Conservation (phyloP, 30 jellyfish, hydroid and myxozoan species). For the Aurelia aurita region DNA sequence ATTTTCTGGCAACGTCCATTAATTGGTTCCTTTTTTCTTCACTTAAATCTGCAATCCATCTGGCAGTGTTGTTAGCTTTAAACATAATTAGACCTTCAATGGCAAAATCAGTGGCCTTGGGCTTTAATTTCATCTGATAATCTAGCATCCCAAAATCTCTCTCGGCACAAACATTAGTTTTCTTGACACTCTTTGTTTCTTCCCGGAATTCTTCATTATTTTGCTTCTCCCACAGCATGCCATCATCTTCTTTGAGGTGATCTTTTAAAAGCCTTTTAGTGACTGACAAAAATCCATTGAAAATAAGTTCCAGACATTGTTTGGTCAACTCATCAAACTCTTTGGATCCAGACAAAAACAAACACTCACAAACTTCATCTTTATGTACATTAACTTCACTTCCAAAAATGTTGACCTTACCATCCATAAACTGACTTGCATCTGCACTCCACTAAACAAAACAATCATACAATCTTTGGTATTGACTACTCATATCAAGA, state of each 20-base stretch:
- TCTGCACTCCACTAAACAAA: not conserved
- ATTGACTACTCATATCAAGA: not conserved
- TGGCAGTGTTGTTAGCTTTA: too few relatives aligned
- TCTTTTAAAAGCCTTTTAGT: not conserved
- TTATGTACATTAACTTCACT: not conserved
- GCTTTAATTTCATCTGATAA: too few relatives aligned
- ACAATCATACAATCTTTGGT: not conserved
- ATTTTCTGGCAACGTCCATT: too few relatives aligned
- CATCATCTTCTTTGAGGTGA: not conserved
- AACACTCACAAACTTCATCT: not conserved
- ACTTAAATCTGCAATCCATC: too few relatives aligned
- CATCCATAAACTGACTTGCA: not conserved
- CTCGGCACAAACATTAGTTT: slow-evolving; percentile 17
- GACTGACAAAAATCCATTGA: not conserved
- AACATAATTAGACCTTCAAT: too few relatives aligned
- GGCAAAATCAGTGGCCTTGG: too few relatives aligned
- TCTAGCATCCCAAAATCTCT: slow-evolving; percentile 31
- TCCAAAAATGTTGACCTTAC: not conserved
- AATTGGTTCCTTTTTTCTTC: too few relatives aligned
- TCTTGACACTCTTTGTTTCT: not conserved
- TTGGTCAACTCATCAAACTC: not conserved
- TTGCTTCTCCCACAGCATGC: not conserved
- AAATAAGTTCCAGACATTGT: slow-evolving; percentile 9
- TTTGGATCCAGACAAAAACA: not conserved
- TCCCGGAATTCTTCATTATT: not conserved